Conservation (phyloP, 64 coral and sea anemone genomes). For the Dendronephthya gigantea region DNA sequence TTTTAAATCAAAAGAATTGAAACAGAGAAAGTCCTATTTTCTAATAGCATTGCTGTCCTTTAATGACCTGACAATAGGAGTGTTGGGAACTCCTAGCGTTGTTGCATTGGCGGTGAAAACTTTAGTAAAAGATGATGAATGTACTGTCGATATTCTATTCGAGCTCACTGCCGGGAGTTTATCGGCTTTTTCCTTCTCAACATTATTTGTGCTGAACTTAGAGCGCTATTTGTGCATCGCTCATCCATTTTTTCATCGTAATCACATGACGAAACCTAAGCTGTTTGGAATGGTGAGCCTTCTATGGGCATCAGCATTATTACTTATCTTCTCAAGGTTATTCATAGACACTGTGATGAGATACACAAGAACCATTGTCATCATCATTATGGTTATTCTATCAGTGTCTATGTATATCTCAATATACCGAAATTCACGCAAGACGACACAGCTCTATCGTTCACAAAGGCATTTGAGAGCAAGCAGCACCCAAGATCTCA, state of each 20-base stretch:
- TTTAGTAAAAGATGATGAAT: not conserved
- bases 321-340: not conserved
- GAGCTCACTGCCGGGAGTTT: not conserved
- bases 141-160: not conserved
- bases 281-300: not conserved
- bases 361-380: not conserved
- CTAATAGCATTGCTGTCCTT: not conserved
- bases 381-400: not conserved
- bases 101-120: not conserved
- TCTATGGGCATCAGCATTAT: not conserved
- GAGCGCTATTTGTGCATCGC: not conserved
- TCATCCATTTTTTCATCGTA: not conserved
- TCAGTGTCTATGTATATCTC: not conserved
- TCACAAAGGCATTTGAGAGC: not conserved
- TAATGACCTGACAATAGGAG: not conserved
- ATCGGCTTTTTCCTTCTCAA: not conserved
- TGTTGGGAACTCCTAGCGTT: not conserved
- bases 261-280: not conserved
- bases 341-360: not conserved
- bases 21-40: not conserved
- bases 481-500: not conserved
- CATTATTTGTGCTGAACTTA: not conserved
- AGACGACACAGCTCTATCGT: not conserved
- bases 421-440: not conserved
- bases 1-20: not conserved